These are phyloP conservation scores for Platichthys flesus DNA, from an alignment of 2,113 vertebrate species.

Conservation along the genomic window DNA sequence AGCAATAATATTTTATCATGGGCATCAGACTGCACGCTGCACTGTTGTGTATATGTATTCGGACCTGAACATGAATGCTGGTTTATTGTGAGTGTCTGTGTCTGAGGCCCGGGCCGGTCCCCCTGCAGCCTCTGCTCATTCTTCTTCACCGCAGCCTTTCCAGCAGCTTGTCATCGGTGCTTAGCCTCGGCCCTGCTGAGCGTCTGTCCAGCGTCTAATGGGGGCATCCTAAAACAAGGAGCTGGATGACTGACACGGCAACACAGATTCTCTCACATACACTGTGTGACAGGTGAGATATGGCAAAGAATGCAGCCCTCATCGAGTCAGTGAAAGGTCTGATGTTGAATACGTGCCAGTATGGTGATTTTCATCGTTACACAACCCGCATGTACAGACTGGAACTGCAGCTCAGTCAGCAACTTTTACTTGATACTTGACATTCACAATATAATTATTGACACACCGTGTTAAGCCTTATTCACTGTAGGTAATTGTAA, in stretches of 20 bases:
- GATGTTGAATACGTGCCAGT: conserved; percentile 33
- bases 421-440: conserved; percentile 25
- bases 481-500: not conserved
- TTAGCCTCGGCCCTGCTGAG: conserved; percentile 49
- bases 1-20: conserved; percentile 39
- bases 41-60: conserved; percentile 34
- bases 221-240: conserved; percentile 58
- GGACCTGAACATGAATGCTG: conserved; percentile 2
- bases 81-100: conserved; percentile 11
- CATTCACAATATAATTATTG: conserved; percentile 24
- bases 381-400: conserved; percentile 54
- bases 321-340: conserved; percentile 22
- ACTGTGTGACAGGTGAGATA: conserved; percentile 46
- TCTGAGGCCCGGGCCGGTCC: conserved; percentile 44
- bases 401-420: conserved; percentile 43
- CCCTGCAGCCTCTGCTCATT: conserved; percentile 50
- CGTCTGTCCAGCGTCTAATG: conserved; percentile 50
- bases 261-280: conserved; percentile 54
- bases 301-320: conserved; percentile 27
- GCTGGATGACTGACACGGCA: conserved; percentile 62
- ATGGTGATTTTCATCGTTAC: conserved; percentile 36
- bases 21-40: conserved; percentile 43
- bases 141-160: conserved; percentile 50
- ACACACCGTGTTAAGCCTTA: not conserved
- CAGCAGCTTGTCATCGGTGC: conserved; percentile 76